Evolutionary conservation across 1,140 invertebrate species (phyloP).

Genomic region (Drosophila kurseongensis): DNA sequence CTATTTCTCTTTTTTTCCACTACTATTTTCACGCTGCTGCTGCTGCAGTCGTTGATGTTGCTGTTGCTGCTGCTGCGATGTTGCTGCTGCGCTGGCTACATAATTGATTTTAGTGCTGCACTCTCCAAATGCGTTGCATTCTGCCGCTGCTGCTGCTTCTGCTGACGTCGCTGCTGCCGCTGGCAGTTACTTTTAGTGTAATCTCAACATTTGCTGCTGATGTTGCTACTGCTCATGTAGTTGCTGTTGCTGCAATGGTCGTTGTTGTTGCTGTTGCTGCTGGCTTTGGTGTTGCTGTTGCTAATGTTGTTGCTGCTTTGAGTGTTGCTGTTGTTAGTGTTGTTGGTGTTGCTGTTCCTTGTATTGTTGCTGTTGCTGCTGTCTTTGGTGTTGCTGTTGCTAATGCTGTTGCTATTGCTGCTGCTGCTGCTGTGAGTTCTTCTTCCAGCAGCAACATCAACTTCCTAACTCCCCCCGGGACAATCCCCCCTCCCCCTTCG

Average conservation of each 20-base stretch:
- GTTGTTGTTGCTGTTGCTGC: not conserved
- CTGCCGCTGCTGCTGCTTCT: conserved; percentile 33
- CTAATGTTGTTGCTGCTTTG: conserved; percentile 1
- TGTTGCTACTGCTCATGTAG: conserved; percentile 36
- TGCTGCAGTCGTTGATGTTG: conserved; percentile 43
- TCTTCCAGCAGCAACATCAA: conserved; percentile 59
- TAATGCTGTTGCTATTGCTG: conserved; percentile 24
- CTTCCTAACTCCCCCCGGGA: conserved; percentile 44
- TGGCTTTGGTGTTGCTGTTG: conserved; percentile 2
- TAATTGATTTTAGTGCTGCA: conserved; percentile 81
- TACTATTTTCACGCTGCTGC: conserved; percentile 70
- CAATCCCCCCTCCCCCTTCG: not conserved
- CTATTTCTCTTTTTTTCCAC: conserved; percentile 73
- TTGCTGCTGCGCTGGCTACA: conserved; percentile 69
- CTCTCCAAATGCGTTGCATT: conserved; percentile 61
- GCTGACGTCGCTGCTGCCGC: conserved; percentile 26
- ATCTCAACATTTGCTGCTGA: conserved; percentile 73
- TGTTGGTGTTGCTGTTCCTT: not conserved
- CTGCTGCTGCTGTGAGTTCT: conserved; percentile 56
- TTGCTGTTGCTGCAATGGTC: conserved; percentile 39
- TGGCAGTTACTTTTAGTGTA: conserved; percentile 80
- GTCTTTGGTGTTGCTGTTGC: conserved; percentile 32
- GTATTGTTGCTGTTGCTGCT: conserved; percentile 12
- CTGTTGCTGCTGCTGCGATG: conserved; percentile 44
- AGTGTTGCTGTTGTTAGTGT: not conserved